Evolutionary conservation across 2,888 invertebrate species (phyloP).

Genomic region (Campoplex capitator): DNA sequence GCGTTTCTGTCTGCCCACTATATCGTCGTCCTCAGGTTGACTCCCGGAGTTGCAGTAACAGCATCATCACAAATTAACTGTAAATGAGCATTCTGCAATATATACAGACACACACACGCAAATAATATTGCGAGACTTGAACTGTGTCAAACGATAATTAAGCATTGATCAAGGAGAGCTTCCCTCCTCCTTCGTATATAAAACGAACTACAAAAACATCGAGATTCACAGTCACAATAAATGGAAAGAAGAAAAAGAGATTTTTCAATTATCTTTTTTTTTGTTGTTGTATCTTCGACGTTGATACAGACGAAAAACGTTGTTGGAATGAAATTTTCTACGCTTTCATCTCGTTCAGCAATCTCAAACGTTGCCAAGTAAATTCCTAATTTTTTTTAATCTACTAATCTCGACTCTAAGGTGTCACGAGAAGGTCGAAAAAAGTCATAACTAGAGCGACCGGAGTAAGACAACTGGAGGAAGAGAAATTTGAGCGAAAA

Average conservation of each 20-base stretch:
- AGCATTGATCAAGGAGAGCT: constrained; percentile 61
- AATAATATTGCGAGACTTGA: constrained; percentile 28
- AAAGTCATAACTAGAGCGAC: background rate
- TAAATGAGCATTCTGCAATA: constrained; percentile 42
- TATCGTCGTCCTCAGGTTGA: constrained; percentile 32
- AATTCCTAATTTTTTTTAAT: background rate
- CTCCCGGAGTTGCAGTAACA: constrained; percentile 20
- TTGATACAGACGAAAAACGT: no score
- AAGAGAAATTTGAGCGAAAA: constrained; percentile 16
- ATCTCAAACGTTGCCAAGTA: background rate
- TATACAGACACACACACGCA: background rate
- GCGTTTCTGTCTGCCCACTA: constrained; percentile 55
- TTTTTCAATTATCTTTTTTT: background rate
- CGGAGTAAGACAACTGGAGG: background rate
- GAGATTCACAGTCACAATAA: constrained; percentile 29
- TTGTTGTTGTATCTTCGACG: no score
- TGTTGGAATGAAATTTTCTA: background rate
- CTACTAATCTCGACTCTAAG: background rate
- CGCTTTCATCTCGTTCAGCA: background rate
- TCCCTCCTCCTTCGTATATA: constrained; percentile 28
- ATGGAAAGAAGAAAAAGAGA: constrained; percentile 6
- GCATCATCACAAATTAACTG: constrained; percentile 57
- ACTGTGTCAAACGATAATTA: constrained; percentile 59
- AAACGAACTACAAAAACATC: constrained; percentile 43
- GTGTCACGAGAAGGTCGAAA: background rate